Evolutionary conservation across 2,113 vertebrate species (phyloP).

Genomic region (Eretmochelys imbricata): DNA sequence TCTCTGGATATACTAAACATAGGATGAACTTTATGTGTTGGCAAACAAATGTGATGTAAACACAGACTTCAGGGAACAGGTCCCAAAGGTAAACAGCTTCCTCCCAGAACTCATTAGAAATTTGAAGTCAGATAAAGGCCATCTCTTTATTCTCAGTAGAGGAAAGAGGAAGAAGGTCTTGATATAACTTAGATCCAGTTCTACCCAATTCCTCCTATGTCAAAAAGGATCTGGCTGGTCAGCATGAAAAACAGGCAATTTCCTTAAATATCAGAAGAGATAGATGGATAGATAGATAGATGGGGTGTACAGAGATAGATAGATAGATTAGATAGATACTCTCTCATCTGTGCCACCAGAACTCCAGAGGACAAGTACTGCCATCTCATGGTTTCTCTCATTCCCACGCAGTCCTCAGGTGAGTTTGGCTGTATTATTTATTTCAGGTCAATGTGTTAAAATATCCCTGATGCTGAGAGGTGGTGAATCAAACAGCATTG

Average conservation of each 20-base stretch:
- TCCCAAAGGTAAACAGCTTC: background rate
- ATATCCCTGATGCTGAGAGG: background rate
- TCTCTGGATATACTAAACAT: background rate
- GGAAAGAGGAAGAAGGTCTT: background rate
- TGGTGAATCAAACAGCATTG: too few relatives aligned
- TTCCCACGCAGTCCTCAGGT: background rate
- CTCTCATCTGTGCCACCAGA: background rate
- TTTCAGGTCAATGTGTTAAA: background rate
- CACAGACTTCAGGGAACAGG: background rate
- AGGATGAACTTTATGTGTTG: background rate
- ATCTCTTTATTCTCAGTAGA: background rate
- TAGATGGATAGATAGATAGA: too few relatives aligned
- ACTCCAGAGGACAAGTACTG: background rate
- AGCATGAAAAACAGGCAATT: background rate
- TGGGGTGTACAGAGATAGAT: too few relatives aligned
- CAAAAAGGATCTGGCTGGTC: background rate
- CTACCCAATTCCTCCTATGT: background rate
- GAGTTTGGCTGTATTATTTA: background rate
- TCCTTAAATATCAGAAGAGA: background rate
- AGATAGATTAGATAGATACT: background rate
- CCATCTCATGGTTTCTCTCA: background rate
- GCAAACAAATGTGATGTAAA: background rate
- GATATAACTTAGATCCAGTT: background rate
- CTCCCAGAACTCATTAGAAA: background rate
- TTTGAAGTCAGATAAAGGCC: background rate